Evolutionary conservation across 1,140 invertebrate species (phyloP).

Genomic region (Temnothorax curvispinosus): DNA sequence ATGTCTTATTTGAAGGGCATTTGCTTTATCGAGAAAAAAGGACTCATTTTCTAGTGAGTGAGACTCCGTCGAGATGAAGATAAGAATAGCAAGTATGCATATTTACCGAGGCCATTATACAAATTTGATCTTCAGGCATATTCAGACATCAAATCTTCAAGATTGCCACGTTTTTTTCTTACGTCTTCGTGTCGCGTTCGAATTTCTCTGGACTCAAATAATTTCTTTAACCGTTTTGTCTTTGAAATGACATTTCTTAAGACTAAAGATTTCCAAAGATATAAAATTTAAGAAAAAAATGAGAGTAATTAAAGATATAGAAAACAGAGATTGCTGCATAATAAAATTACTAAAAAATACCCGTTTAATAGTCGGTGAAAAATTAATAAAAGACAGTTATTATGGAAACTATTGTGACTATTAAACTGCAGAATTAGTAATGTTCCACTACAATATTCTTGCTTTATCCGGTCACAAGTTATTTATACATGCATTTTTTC

Average conservation of each 20-base stretch:
- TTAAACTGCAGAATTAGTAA: constrained; percentile 2
- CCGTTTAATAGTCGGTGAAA: neutral
- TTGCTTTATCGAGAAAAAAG: constrained; percentile 57
- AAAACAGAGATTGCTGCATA: neutral
- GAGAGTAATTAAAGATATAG: neutral
- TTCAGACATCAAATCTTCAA: constrained; percentile 7
- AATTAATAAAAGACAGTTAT: neutral
- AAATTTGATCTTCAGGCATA: neutral
- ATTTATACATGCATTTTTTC: constrained; percentile 44
- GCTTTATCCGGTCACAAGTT: neutral
- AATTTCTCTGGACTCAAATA: neutral
- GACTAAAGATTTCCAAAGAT: neutral
- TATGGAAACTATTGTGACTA: neutral
- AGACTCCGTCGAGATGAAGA: constrained; percentile 53
- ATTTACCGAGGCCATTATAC: constrained; percentile 4
- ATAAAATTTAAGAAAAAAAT: neutral
- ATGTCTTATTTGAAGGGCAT: neutral
- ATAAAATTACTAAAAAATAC: neutral
- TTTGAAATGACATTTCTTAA: neutral
- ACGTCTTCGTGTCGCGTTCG: neutral
- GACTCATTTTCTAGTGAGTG: constrained; percentile 21
- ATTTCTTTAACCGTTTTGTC: neutral
- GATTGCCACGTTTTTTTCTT: constrained; percentile 19
- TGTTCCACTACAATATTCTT: neutral
- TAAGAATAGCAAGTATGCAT: constrained; percentile 66